Conservation (phyloP, 1,140 invertebrate species). For the Dreissena rostriformis region DNA sequence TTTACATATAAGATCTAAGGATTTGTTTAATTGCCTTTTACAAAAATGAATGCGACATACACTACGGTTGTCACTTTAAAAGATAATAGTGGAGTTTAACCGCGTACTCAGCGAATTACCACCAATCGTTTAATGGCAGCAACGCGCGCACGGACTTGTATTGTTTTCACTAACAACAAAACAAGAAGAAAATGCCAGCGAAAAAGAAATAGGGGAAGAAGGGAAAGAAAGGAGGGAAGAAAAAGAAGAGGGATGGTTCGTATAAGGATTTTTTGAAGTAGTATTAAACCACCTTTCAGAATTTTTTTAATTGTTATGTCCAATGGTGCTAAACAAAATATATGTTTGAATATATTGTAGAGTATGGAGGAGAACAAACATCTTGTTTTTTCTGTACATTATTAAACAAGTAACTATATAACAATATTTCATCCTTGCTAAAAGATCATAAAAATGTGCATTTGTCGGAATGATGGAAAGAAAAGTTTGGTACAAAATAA, state of each 20-base stretch:
- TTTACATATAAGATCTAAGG: too few relatives aligned
- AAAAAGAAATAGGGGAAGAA: slow-evolving; percentile 69
- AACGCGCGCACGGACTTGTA: background rate
- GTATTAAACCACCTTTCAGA: background rate
- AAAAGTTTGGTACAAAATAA: too few relatives aligned
- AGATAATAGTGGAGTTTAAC: too few relatives aligned
- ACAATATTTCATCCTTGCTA: too few relatives aligned
- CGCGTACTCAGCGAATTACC: background rate
- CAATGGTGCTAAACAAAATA: background rate
- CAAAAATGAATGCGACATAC: too few relatives aligned
- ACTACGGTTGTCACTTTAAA: too few relatives aligned
- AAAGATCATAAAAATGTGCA: too few relatives aligned
- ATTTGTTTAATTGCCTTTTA: too few relatives aligned
- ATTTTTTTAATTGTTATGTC: background rate
- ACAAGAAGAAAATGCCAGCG: slow-evolving; percentile 55
- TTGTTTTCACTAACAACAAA: slow-evolving; percentile 45
- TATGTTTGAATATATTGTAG: background rate
- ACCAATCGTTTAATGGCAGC: slow-evolving; percentile 5
- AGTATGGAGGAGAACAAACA: too few relatives aligned
- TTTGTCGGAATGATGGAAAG: too few relatives aligned
- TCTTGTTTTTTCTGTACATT: too few relatives aligned
- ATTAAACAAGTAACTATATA: too few relatives aligned
- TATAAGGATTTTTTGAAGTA: background rate
- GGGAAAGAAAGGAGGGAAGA: slow-evolving; percentile 64
- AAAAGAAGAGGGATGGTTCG: slow-evolving; percentile 72